These are phyloP conservation scores for Punctoribates punctum DNA, from an alignment of 2,888 invertebrate species.

Conservation along the genomic window DNA sequence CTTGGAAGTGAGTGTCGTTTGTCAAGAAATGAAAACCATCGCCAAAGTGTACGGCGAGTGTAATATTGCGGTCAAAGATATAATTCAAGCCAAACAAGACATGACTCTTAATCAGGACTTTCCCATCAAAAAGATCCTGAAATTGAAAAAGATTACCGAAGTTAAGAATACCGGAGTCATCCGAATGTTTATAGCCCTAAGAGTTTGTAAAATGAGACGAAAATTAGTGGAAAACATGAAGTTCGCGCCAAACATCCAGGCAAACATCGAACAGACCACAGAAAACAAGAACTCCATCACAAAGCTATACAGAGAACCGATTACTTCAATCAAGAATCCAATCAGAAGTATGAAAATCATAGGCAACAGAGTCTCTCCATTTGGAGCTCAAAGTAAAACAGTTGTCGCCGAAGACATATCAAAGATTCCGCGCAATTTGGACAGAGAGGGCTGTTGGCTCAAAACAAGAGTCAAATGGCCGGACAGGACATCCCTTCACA, in stretches of 20 bases:
- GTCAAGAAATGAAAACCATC: not conserved
- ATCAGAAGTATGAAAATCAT: not conserved
- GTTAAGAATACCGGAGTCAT: not conserved
- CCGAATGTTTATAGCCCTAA: not conserved
- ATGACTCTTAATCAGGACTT: slow-evolving; percentile 16
- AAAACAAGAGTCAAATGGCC: slow-evolving; percentile 33
- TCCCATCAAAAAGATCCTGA: not conserved
- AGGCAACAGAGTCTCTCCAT: not conserved
- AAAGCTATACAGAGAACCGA: slow-evolving; percentile 16
- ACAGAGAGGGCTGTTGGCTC: not conserved
- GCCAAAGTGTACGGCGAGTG: not conserved
- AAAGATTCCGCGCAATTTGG: not conserved
- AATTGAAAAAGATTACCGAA: not conserved
- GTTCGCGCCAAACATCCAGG: not conserved
- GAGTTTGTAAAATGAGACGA: slow-evolving; percentile 11
- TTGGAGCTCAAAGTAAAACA: not conserved
- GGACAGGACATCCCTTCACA: slow-evolving; percentile 17
- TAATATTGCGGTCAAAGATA: not conserved
- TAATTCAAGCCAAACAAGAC: not conserved
- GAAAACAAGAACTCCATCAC: not conserved
- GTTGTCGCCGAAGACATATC: slow-evolving; percentile 1
- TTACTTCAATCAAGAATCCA: not conserved
- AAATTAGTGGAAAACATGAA: slow-evolving; percentile 21
- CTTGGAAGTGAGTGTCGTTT: slow-evolving; percentile 1
- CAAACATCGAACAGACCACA: slow-evolving; percentile 3